These are phyloP conservation scores for Pogona vitticeps DNA, from an alignment of 2,113 vertebrate species.

Conservation along the genomic window DNA sequence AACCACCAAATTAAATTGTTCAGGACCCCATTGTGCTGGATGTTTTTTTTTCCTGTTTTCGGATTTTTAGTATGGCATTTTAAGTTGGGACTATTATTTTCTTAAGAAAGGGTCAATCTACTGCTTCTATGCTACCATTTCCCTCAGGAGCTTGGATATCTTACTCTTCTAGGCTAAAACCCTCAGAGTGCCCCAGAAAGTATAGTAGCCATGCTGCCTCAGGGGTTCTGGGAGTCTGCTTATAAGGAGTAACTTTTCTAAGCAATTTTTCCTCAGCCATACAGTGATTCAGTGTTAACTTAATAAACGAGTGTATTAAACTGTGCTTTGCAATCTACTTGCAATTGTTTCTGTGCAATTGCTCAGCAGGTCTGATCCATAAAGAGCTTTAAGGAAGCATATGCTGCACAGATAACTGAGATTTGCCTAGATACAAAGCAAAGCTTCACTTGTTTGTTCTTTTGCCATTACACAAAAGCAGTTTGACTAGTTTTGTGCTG, in stretches of 20 bases:
- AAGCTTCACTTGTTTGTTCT: not conserved
- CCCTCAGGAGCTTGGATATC: not conserved
- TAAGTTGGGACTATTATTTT: slow-evolving; percentile 44
- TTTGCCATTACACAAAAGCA: slow-evolving; percentile 14
- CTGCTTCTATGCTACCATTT: slow-evolving; percentile 44
- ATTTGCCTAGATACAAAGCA: slow-evolving; percentile 13
- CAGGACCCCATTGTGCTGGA: slow-evolving; percentile 12
- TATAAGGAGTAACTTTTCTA: too few species aligned
- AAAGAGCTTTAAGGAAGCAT: slow-evolving; percentile 18
- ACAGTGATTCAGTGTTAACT: slow-evolving; percentile 37
- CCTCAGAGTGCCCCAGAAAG: too few species aligned
- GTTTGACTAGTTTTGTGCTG: not conserved
- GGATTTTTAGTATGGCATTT: slow-evolving; percentile 42
- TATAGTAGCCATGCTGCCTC: too few species aligned
- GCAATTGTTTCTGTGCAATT: slow-evolving; percentile 27
- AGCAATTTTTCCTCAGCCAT: not conserved
- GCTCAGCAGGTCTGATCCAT: slow-evolving; percentile 6
- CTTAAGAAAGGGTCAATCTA: slow-evolving; percentile 43
- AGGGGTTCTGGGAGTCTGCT: too few species aligned
- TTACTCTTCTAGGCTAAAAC: too few species aligned
- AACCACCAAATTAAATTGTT: slow-evolving; percentile 35
- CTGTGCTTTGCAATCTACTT: slow-evolving; percentile 38
- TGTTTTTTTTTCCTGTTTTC: slow-evolving; percentile 26
- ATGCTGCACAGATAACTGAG: not conserved
- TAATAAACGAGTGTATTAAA: slow-evolving; percentile 57